Base-by-base conservation (phyloP, 2,797 vertebrate species). In the Vespertilio murinus region DNA sequence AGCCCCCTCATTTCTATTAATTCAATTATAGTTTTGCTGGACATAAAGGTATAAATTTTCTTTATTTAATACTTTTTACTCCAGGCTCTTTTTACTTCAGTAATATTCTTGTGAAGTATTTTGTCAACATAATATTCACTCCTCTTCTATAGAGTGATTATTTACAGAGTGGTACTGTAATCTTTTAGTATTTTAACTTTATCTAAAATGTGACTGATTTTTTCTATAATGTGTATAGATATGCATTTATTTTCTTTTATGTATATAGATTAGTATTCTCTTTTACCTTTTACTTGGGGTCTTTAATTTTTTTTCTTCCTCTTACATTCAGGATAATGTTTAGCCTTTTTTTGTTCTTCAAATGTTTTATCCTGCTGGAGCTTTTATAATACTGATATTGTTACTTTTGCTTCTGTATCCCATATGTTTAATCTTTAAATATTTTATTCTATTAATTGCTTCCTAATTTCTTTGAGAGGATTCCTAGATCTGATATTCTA, bases 101-200 rank as follows among this genome's bases (percentile, higher is more conserved):
- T 14, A 81, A 45, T 20, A 22, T 77, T 45, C 1, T 83, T 91
- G 9, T 16, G 18, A 82, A 94, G 13, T 77, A 59, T 75, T 93
- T 93, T 92, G 8, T 69, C 45, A 12, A 25, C 35, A 30, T 88
- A n/a, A 40, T 93, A 77, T 79, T 94, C 75, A 28, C 25, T 91
- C 18, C 0, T 64, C 4, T 86, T 25, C 45, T 38, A 23, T 5
- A 74, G 45, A 61, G 12, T 71, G 45, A 52, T 84, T 38, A 69
- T 83, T 94, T 88, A 61, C 8, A 64, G 38, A 67, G 54, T 28
- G n/a, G 16, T 22, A 54, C 42, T 90, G 17, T 69, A 67, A 47
- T 33, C 38, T 65, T 88, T 52, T 59, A 67, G 65, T 90, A 84
- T 88, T 91, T 84, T 84, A 54, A 25, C 17, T 95, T 67, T 56